phyloP scores from a whole-genome alignment of 2,888 invertebrate genomes.

The Malthinus seriepunctatus region DNA sequence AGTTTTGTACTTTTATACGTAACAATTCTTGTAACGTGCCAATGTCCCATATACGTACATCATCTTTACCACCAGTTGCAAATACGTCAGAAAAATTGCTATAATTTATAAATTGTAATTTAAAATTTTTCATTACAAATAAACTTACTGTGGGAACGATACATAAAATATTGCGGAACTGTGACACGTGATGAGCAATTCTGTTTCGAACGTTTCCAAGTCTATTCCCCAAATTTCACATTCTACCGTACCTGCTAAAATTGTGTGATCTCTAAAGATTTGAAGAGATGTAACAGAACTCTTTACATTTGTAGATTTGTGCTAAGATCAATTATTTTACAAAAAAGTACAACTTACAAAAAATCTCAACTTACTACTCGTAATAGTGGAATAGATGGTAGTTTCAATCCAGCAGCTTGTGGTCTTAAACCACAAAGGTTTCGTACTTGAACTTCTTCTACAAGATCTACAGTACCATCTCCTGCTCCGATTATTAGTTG shows the following conservation, averaged over 20 bases:
- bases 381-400: conserved; percentile 55
- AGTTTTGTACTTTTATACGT: conserved; percentile 84
- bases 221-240: conserved; percentile 83
- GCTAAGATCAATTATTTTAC: conserved; percentile 35
- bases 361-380: conserved; percentile 54
- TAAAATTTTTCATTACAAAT: background rate
- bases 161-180: conserved; percentile 78
- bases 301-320: conserved; percentile 62
- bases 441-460: conserved; percentile 53
- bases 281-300: conserved; percentile 77
- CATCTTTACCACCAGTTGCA: conserved; percentile 83
- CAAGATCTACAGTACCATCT: conserved; percentile 78
- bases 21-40: conserved; percentile 77
- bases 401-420: conserved; percentile 45
- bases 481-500: conserved; percentile 80
- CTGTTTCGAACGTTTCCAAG: conserved; percentile 67
- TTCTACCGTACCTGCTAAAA: conserved; percentile 75
- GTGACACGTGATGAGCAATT: conserved; percentile 81
- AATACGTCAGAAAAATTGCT: conserved; percentile 84
- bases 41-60: conserved; percentile 85
- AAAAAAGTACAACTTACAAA: background rate
- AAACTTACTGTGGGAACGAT: conserved; percentile 77
- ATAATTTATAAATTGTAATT: conserved; percentile 32
- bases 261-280: conserved; percentile 60
- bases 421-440: conserved; percentile 16